These are phyloP conservation scores for Octonoba sinensis DNA, from an alignment of 2,888 invertebrate species.

Conservation along the genomic window DNA sequence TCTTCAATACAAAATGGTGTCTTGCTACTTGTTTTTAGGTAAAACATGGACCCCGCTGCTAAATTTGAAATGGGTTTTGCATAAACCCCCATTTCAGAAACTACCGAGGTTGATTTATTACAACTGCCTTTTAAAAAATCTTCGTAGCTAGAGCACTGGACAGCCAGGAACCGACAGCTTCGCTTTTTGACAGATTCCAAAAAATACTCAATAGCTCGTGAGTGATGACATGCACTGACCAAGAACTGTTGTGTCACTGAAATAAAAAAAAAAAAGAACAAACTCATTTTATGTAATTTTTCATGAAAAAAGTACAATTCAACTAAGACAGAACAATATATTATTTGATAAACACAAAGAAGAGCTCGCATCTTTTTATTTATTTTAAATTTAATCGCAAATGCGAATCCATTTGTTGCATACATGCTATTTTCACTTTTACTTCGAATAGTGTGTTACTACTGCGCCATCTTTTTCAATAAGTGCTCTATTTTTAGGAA, in stretches of 20 bases:
- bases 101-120: neutral
- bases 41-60: slow-evolving; percentile 8
- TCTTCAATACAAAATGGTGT: slow-evolving; percentile 11
- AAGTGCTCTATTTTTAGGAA: no score
- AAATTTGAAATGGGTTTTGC: neutral
- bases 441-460: no score
- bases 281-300: no score
- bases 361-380: no score
- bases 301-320: no score
- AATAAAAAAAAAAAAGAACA: neutral
- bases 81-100: slow-evolving; percentile 26
- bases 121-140: slow-evolving; percentile 17
- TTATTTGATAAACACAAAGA: no score
- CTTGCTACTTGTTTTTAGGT: neutral
- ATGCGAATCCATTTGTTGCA: no score
- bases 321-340: no score
- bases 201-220: slow-evolving; percentile 15
- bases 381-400: no score
- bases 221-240: slow-evolving; percentile 19
- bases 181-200: slow-evolving; percentile 14
- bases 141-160: slow-evolving; percentile 27
- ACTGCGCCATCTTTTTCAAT: no score
- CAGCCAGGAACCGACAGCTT: slow-evolving; percentile 24
- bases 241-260: slow-evolving; percentile 17
- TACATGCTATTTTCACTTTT: no score